A percentile compares a stretch with the other conserved stretches of the same genome.
Conservation (phyloP, 2,888 invertebrate species). For the Onchidella celtica region DNA sequence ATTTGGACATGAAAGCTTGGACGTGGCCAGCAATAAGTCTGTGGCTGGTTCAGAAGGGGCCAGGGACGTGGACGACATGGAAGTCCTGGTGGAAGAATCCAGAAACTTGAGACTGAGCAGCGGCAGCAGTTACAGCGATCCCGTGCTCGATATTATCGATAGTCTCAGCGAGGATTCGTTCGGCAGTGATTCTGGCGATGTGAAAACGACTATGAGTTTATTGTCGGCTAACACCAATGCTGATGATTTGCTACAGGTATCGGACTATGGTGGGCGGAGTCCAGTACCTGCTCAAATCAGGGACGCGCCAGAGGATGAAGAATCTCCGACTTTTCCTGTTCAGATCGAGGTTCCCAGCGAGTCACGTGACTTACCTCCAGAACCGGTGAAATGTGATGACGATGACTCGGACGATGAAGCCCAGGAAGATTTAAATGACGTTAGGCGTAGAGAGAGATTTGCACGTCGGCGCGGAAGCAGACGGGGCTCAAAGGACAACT, state of each 20-base stretch:
- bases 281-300: conserved; percentile 1
- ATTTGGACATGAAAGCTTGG: background rate
- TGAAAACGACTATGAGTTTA: background rate
- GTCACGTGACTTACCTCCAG: background rate
- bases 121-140: conserved; percentile 43
- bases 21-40: conserved; percentile 37
- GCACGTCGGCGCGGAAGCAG: conserved; percentile 11
- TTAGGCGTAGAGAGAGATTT: background rate
- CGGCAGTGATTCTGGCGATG: background rate
- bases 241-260: conserved; percentile 40
- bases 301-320: background rate
- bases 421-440: background rate
- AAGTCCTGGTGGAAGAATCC: background rate
- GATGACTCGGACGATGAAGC: conserved; percentile 25
- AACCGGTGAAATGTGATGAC: background rate
- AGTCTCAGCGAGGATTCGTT: conserved; percentile 21
- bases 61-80: conserved; percentile 34
- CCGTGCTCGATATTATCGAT: conserved; percentile 13
- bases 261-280: conserved; percentile 41
- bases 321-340: background rate
- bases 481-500: conserved; percentile 24
- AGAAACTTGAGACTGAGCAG: conserved; percentile 1
- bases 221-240: background rate
- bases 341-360: too few relatives aligned
- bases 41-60: conserved; percentile 10